Conservation (phyloP, 2,797 vertebrate species). For the Todus mexicanus region DNA sequence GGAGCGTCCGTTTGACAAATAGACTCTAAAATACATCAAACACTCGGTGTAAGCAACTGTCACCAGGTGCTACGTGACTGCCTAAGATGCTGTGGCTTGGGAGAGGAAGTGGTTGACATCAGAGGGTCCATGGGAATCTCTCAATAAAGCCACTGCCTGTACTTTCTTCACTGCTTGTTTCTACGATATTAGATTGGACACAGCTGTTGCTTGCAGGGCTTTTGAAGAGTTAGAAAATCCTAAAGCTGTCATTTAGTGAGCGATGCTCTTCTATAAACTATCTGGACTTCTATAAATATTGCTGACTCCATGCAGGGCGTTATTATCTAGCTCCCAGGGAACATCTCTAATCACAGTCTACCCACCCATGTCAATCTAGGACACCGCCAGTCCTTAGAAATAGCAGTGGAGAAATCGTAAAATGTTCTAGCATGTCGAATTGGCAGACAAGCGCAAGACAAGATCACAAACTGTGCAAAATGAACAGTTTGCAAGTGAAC, state of each 20-base stretch:
- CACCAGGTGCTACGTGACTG: not conserved
- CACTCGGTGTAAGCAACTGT: not conserved
- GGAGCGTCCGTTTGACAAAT: not conserved
- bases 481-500: conserved; percentile 37
- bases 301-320: not conserved
- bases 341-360: conserved; percentile 39
- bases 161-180: not conserved
- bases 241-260: not conserved
- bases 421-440: conserved; percentile 24
- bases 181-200: not conserved
- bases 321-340: conserved; percentile 33
- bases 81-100: not conserved
- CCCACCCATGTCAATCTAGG: conserved; percentile 31
- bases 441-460: conserved; percentile 25
- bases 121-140: not conserved
- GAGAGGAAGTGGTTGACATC: not conserved
- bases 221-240: conserved; percentile 20
- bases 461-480: conserved; percentile 48
- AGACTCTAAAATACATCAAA: not conserved
- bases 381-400: conserved; percentile 24
- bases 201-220: not conserved
- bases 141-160: not conserved
- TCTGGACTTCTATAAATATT: conserved; percentile 51
- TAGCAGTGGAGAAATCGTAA: conserved; percentile 12
- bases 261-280: not conserved